Evolutionary conservation across 2,797 vertebrate genomes (phyloP), one percentile per base, ranked within the genome.

Genomic region (Bucorvus abyssinicus): DNA sequence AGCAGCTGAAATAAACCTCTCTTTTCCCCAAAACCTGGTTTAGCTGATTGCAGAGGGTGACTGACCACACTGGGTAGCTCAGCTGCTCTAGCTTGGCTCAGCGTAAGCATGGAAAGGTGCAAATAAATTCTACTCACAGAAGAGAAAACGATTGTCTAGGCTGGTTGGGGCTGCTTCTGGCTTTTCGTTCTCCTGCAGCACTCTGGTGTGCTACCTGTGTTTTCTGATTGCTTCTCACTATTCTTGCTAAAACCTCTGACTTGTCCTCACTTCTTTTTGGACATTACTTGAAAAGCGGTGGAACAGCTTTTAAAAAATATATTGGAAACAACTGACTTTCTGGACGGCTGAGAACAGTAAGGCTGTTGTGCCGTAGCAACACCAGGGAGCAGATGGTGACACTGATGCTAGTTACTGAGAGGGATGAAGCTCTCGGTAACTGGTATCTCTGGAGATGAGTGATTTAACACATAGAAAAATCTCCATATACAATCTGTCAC

Each of bases 321-420:
- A n/a, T 91, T 76, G 68, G 8, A 69, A 70, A 83, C 24, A 59
- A n/a, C 15, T 65, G 55, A 7, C 42, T 75, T 74, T 84, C 38
- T 88, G 63, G 65, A 69, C 71, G 52, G 61, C 76, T 91, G 90
- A 47, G 69, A 91, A 63, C 36, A 81, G 38, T 3, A 3, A 90
- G 65, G 50, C 57, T 86, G 19, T 23, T 36, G 52, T 79, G 70
- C 75, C 70, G 19, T 34, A 44, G 52, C 53, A 68, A 82, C 70
- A 59, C n/a, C 71, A 77, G 68, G 68, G 73, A 93, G 82, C 93
- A 96, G 91, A 91, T 89, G 91, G 82, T 87, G 78, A 63, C 67
- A 59, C 11, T 34, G 71, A 42, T 85, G 79, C 16, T 34, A 21
- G 68, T 32, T 45, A 71, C 61, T 22, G 61, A 75, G 73, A 52